phyloP scores from a whole-genome alignment of 2,113 vertebrate species.

The Alces alces region DNA sequence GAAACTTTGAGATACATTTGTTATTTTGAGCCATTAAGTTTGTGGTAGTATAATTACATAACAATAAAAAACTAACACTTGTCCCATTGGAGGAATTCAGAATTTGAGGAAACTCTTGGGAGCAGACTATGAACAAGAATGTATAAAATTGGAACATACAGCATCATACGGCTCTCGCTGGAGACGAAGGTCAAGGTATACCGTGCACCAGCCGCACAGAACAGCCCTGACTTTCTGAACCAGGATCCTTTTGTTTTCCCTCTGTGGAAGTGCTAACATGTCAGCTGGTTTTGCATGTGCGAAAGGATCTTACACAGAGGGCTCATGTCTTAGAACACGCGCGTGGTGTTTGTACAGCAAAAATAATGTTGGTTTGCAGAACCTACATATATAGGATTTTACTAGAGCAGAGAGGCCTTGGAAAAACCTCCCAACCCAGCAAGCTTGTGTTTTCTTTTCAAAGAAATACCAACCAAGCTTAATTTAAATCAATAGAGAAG shows the following conservation, averaged over 20 bases:
- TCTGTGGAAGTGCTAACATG: slow-evolving; percentile 70
- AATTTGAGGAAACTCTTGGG: neutral
- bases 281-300: slow-evolving; percentile 68
- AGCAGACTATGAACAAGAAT: neutral
- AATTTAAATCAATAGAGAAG: slow-evolving; percentile 65
- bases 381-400: slow-evolving; percentile 68
- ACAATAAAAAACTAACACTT: neutral
- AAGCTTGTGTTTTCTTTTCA: slow-evolving; percentile 61
- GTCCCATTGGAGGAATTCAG: neutral
- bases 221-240: slow-evolving; percentile 56
- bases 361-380: slow-evolving; percentile 78
- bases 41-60: neutral
- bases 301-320: slow-evolving; percentile 74
- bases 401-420: slow-evolving; percentile 70
- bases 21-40: neutral
- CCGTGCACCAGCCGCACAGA: neutral
- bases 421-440: slow-evolving; percentile 65
- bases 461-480: slow-evolving; percentile 61
- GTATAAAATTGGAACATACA: neutral
- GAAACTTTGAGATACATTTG: neutral
- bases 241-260: slow-evolving; percentile 55
- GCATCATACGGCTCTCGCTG: neutral
- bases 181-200: neutral
- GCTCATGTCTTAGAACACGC: slow-evolving; percentile 58
- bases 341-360: slow-evolving; percentile 75